These are phyloP conservation scores for Ricordea florida DNA, from an alignment of 92 coral and sea anemone species.

Conservation along the genomic window DNA sequence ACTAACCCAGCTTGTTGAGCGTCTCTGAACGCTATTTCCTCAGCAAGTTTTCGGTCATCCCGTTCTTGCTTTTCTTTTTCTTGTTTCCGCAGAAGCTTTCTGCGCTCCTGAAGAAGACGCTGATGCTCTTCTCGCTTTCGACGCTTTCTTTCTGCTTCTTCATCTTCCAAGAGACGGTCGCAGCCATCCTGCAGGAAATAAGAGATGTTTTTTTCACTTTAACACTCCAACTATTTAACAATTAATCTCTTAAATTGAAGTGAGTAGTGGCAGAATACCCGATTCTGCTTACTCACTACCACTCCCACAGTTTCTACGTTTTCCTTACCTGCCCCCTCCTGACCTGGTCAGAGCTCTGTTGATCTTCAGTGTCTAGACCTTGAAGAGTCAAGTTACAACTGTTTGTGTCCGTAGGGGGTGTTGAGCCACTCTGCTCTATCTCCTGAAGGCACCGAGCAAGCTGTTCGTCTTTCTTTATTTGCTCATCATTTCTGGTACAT, in stretches of 20 bases:
- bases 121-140: conserved; percentile 61
- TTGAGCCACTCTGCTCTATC: conserved; percentile 22
- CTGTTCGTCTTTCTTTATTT: conserved; percentile 74
- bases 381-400: not conserved
- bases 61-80: conserved; percentile 79
- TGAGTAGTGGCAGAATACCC: no score
- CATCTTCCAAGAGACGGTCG: conserved; percentile 74
- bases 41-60: conserved; percentile 80
- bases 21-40: conserved; percentile 83
- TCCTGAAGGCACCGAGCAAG: conserved; percentile 77
- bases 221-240: no score
- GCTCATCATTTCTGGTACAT: conserved; percentile 37
- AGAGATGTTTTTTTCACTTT: not conserved
- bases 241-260: no score
- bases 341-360: conserved; percentile 31
- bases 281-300: no score
- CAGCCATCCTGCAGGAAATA: conserved; percentile 62
- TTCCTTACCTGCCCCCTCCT: conserved; percentile 64
- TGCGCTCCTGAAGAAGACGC: conserved; percentile 76
- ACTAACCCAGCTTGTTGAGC: conserved; percentile 80
- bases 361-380: conserved; percentile 1
- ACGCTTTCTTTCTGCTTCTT: conserved; percentile 46
- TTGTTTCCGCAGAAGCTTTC: conserved; percentile 73
- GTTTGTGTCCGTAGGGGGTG: not conserved
- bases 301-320: no score